Evolutionary conservation across 2,113 vertebrate genomes (phyloP), one percentile per base, ranked within the genome.

Genomic region (Vulpes ferrilata): DNA sequence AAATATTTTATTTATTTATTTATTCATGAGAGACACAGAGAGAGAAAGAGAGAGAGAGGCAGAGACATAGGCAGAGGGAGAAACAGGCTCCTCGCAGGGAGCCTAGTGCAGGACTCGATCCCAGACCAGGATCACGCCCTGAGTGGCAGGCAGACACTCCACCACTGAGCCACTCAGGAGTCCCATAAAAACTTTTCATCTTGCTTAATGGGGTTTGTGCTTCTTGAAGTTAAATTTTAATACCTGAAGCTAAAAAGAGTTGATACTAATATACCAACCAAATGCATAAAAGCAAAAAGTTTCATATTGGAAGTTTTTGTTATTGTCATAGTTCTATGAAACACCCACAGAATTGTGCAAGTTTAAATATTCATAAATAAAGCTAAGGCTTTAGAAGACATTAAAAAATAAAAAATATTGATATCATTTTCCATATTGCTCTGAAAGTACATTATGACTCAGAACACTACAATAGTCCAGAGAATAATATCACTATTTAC

Each of bases 331-430:
- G 80, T 92, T 88, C 55, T 16, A 53, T 10, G 22, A 95, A 90
- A 73, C 92, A 67, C 23, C 30, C 48, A 87, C 8, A 78, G 79
- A 62, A 59, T 0, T 84, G 27, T 81, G 73, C 53, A 80, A 16
- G 48, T 62, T 59, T 85, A 38, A 80, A 38, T 67, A 83, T 22
- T 83, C 10, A 81, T 65, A 92, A 91, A 64, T 59, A 81, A 90
- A 86, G 59, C 32, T 59, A 51, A 97, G 78, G 51, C 20, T 81
- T 89, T 59, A 95, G 25, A 90, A 97, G 43, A 67, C 35, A 93
- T 85, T 95, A 22, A 69, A 73, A 90, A 86, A 60, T 53, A 25
- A 23, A 92, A 76, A 90, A 81, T 32, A 85, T 23, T 53, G 86
- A 74, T n/a, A 74, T 38, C 32, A 53, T 69, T 95, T 86, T 48